phyloP scores from a whole-genome alignment of 2,113 vertebrate genomes.

The Pelusios castaneus region DNA sequence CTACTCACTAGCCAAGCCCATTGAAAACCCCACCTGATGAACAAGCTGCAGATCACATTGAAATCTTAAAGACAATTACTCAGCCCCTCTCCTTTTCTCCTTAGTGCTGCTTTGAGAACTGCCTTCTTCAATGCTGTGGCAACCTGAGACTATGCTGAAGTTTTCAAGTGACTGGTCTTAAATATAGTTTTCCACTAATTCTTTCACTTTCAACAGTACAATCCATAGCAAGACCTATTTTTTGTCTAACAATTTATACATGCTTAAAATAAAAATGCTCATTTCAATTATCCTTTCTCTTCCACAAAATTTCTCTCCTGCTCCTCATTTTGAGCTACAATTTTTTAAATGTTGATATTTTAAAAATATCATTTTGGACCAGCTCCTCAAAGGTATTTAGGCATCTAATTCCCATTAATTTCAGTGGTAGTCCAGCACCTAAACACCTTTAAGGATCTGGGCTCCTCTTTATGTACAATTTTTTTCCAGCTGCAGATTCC shows the following conservation, averaged over 20 bases:
- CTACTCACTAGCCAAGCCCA: not conserved
- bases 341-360: not conserved
- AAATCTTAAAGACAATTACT: not conserved
- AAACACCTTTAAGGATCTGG: not conserved
- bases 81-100: not conserved
- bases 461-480: not conserved
- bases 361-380: not conserved
- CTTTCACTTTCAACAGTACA: not conserved
- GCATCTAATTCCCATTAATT: not conserved
- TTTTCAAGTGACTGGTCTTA: not conserved
- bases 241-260: not conserved
- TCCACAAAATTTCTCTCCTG: not conserved
- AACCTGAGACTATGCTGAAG: not conserved
- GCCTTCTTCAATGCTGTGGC: not conserved
- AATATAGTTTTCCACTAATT: not conserved
- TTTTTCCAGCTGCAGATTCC: constrained; percentile 21
- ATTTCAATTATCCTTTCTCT: not conserved
- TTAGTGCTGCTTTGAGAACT: not conserved
- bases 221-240: not conserved
- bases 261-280: not conserved
- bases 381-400: not conserved
- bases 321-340: not conserved
- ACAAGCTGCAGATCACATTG: not conserved
- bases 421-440: not conserved
- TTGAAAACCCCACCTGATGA: not conserved